Evolutionary conservation across 2,113 vertebrate species (phyloP).

Genomic region (Seriola quinqueradiata): DNA sequence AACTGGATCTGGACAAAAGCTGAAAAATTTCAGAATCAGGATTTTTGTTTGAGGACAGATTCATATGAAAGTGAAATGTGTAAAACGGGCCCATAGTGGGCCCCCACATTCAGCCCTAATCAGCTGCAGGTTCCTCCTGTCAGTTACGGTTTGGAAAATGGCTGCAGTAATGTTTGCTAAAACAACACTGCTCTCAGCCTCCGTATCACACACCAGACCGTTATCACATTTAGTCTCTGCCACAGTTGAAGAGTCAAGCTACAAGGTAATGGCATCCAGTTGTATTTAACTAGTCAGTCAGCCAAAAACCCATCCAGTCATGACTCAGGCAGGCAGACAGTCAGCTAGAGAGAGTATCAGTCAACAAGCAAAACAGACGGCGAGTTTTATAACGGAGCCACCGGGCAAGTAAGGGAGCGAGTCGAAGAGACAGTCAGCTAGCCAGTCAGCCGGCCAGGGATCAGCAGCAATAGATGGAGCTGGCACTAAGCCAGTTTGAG

Average conservation of each 20-base stretch:
- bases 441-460: slow-evolving; percentile 43
- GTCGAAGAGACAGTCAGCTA: slow-evolving; percentile 47
- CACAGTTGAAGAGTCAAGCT: slow-evolving; percentile 41
- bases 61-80: not conserved
- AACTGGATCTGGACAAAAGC: no score
- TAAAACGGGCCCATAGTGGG: not conserved
- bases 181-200: slow-evolving; percentile 7
- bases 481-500: slow-evolving; percentile 61
- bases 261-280: slow-evolving; percentile 33
- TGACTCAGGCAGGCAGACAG: slow-evolving; percentile 8
- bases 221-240: slow-evolving; percentile 28
- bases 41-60: not conserved
- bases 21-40: no score
- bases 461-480: slow-evolving; percentile 57
- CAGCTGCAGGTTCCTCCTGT: slow-evolving; percentile 2
- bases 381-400: slow-evolving; percentile 30
- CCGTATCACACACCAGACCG: not conserved
- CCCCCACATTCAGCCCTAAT: not conserved
- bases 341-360: slow-evolving; percentile 39
- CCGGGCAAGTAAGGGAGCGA: slow-evolving; percentile 43
- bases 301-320: slow-evolving; percentile 10
- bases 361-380: slow-evolving; percentile 47
- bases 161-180: not conserved
- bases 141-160: slow-evolving; percentile 2
- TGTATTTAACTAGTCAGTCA: slow-evolving; percentile 46